phyloP scores from a whole-genome alignment of 2,113 vertebrate genomes.

The Typhlomys cinereus region DNA sequence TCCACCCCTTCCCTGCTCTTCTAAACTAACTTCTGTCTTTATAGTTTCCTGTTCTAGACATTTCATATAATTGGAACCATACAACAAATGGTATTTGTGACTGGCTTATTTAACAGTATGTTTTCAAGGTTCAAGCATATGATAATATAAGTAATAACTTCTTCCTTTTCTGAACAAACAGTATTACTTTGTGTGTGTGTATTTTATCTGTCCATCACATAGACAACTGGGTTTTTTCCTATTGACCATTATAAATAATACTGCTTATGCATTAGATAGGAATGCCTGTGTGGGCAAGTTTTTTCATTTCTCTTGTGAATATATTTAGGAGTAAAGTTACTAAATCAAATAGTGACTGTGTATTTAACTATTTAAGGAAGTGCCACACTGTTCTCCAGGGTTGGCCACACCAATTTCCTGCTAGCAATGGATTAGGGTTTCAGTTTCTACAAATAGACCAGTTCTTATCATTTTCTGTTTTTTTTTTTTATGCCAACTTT shows the following conservation, averaged over 20 bases:
- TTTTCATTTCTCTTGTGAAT: neutral
- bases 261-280: neutral
- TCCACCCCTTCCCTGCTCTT: neutral
- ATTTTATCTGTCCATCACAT: constrained; percentile 35
- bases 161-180: constrained; percentile 45
- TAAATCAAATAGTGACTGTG: neutral
- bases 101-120: constrained; percentile 1
- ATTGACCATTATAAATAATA: neutral
- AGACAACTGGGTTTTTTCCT: neutral
- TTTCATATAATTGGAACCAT: neutral
- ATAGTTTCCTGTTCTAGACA: neutral
- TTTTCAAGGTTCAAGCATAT: neutral
- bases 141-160: neutral
- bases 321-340: neutral
- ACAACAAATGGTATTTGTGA: neutral
- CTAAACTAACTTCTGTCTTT: neutral
- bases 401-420: neutral
- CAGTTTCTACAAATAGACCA: neutral
- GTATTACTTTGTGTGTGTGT: neutral
- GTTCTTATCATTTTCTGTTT: neutral
- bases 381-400: neutral
- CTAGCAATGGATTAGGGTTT: neutral
- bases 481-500: neutral
- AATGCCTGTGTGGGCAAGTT: neutral
- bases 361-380: constrained; percentile 2